phyloP scores from a whole-genome alignment of 2,113 vertebrate species.

The Dolichallabes microphthalmus region DNA sequence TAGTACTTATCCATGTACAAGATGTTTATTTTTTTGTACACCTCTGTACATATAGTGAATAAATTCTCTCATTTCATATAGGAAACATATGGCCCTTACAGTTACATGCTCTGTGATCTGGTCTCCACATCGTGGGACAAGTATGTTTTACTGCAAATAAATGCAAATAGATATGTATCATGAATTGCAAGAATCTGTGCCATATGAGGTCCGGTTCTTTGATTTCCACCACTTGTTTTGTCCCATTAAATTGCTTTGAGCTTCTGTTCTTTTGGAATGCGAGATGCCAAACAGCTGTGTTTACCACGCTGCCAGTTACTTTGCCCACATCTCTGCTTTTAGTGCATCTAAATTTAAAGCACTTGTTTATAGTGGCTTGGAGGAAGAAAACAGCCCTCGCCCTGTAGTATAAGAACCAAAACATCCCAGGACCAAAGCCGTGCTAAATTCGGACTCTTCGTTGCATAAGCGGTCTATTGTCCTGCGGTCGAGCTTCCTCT shows the following conservation, averaged over 20 bases:
- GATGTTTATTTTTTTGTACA: not conserved
- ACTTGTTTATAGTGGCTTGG: constrained; percentile 42
- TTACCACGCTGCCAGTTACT: constrained; percentile 31
- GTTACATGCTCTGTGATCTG: not conserved
- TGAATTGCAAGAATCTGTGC: constrained; percentile 4
- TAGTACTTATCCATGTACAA: too few relatives aligned
- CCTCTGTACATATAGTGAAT: not conserved
- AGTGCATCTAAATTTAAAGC: constrained; percentile 47
- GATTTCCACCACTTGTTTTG: constrained; percentile 34
- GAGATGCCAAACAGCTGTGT: constrained; percentile 38
- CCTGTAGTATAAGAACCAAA: constrained; percentile 34
- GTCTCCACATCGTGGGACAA: not conserved
- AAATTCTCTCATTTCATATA: not conserved
- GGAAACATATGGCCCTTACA: not conserved
- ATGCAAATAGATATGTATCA: constrained; percentile 21
- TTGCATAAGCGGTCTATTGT: constrained; percentile 41
- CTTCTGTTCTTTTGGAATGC: constrained; percentile 34
- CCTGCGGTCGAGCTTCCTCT: constrained; percentile 3
- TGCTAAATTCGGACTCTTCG: constrained; percentile 18
- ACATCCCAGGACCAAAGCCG: constrained; percentile 1
- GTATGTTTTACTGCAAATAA: constrained; percentile 5
- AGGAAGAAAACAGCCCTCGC: constrained; percentile 9
- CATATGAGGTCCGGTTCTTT: not conserved
- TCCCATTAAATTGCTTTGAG: not conserved
- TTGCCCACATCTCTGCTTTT: constrained; percentile 41